Evolutionary conservation across 1,140 invertebrate genomes (phyloP).

Genomic region (Oscheius sp.): DNA sequence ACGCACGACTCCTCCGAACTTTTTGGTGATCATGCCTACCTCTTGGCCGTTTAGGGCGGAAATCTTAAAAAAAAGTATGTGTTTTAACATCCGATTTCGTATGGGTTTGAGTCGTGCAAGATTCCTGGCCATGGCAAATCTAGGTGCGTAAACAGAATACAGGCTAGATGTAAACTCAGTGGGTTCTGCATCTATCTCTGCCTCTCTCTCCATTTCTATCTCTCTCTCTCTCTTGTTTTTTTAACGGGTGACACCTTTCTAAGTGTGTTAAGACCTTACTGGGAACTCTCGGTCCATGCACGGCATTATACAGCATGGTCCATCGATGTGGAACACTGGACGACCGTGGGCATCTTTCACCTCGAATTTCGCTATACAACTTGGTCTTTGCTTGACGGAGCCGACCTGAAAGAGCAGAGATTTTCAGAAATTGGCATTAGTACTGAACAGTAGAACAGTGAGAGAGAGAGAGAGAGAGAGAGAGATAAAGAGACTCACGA

Average conservation of each 20-base stretch:
- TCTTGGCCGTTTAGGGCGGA: neutral
- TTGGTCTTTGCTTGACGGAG: neutral
- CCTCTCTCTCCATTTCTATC: too few relatives aligned
- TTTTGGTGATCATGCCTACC: slow-evolving; percentile 27
- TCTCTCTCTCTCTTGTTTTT: too few relatives aligned
- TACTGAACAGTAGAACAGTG: neutral
- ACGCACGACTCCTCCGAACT: slow-evolving; percentile 24
- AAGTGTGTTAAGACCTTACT: too few relatives aligned
- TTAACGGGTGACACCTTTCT: too few relatives aligned
- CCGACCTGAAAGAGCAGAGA: slow-evolving; percentile 2
- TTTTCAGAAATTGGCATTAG: too few relatives aligned
- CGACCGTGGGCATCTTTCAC: slow-evolving; percentile 5
- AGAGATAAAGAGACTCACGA: neutral
- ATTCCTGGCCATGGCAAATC: too few relatives aligned
- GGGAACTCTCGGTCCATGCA: slow-evolving; percentile 33
- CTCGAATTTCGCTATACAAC: slow-evolving; percentile 7
- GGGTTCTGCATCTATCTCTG: too few relatives aligned
- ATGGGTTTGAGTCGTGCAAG: too few relatives aligned
- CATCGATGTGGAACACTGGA: slow-evolving; percentile 21
- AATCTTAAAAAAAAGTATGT: slow-evolving; percentile 18
- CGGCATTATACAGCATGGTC: slow-evolving; percentile 25
- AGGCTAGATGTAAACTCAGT: too few relatives aligned
- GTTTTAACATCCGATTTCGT: too few relatives aligned
- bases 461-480: too few relatives aligned
- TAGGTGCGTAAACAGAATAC: too few relatives aligned